Conservation (phyloP, 2,888 invertebrate species). For the Lasioglossum marginatum region DNA sequence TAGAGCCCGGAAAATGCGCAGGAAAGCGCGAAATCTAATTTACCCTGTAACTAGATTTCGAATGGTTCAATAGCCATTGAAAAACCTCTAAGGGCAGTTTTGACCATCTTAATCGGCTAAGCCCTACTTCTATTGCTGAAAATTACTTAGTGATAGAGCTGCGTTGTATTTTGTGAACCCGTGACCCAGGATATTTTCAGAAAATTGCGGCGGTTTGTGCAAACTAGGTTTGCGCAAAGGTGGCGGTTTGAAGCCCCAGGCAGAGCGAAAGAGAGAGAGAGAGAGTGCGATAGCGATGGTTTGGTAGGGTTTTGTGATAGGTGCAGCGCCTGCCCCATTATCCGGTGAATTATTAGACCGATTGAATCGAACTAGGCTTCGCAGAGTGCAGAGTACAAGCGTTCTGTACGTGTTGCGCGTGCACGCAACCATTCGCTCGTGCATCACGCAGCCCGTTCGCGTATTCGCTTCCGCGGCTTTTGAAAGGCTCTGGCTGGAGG, state of each 20-base stretch:
- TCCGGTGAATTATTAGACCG: not conserved
- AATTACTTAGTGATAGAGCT: too few species aligned
- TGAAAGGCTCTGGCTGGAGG: slow-evolving; percentile 58
- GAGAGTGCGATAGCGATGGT: not conserved
- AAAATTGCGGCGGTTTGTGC: too few species aligned
- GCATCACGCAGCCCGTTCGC: slow-evolving; percentile 54
- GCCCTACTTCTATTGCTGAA: too few species aligned
- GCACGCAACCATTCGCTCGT: slow-evolving; percentile 43
- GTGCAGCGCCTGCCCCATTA: not conserved
- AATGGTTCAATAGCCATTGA: too few species aligned
- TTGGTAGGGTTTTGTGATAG: not conserved
- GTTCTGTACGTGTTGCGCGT: slow-evolving; percentile 41
- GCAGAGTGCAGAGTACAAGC: slow-evolving; percentile 38
- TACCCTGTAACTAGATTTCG: too few species aligned
- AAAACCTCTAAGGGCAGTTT: too few species aligned
- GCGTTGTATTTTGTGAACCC: too few species aligned
- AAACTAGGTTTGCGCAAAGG: not conserved
- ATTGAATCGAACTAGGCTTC: slow-evolving; percentile 30
- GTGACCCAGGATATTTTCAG: too few species aligned
- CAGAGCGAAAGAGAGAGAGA: not conserved
- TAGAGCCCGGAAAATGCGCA: too few species aligned
- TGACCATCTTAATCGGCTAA: too few species aligned
- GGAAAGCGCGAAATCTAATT: too few species aligned
- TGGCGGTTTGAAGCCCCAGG: not conserved
- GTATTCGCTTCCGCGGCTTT: slow-evolving; percentile 62